These are phyloP conservation scores for Acipenser ruthenus DNA, from an alignment of 2,797 vertebrate species.

Conservation along the genomic window DNA sequence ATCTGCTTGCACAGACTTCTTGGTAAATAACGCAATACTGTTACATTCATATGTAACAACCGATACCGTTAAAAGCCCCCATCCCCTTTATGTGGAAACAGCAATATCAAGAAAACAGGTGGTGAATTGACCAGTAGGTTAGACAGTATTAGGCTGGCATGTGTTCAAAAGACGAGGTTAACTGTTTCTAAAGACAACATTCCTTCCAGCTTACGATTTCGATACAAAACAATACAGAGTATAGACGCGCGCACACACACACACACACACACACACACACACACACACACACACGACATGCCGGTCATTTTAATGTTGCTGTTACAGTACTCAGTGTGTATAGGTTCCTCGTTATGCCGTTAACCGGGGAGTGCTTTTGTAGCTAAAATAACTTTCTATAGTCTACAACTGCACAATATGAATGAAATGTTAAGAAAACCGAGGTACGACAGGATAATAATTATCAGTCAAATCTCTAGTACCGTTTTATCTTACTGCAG, in stretches of 20 bases:
- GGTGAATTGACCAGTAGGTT: not conserved
- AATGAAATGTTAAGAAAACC: no score
- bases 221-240: not conserved
- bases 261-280: no score
- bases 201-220: not conserved
- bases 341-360: no score
- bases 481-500: no score
- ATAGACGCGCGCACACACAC: not conserved
- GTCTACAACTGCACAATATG: no score
- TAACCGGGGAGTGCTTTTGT: not conserved
- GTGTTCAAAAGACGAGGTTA: not conserved
- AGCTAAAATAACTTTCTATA: no score
- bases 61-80: not conserved
- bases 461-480: no score
- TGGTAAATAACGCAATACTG: not conserved
- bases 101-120: not conserved
- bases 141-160: not conserved
- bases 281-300: not conserved
- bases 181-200: not conserved
- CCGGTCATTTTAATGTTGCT: conserved; percentile 1
- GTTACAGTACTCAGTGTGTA: no score
- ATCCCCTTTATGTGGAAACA: not conserved
- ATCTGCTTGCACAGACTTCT: not conserved
- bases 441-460: no score
- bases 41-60: no score